These are phyloP conservation scores for Aldrovandia affinis DNA, from an alignment of 2,797 vertebrate genomes.

Conservation along the genomic window DNA sequence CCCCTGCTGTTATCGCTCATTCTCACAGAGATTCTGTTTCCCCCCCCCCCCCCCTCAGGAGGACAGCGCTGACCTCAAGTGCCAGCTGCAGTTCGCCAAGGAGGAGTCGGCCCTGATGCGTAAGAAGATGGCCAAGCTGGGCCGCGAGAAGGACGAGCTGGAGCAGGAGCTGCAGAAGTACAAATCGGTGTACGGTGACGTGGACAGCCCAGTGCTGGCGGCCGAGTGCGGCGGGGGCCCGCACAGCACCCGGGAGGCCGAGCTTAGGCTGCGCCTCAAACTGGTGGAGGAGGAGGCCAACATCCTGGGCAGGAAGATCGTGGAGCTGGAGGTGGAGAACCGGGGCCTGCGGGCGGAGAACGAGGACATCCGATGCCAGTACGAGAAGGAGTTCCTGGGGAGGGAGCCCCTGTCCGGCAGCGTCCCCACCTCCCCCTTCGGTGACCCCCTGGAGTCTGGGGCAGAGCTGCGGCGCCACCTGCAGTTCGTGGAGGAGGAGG, in stretches of 20 bases:
- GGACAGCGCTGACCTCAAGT: constrained; percentile 95
- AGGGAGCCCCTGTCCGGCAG: constrained; percentile 89
- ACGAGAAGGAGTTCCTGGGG: constrained; percentile 86
- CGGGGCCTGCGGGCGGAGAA: constrained; percentile 94
- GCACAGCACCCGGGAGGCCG: constrained; percentile 86
- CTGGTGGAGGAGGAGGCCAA: constrained; percentile 97
- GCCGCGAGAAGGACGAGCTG: constrained; percentile 90
- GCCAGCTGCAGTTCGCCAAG: constrained; percentile 97
- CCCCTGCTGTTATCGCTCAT: neutral
- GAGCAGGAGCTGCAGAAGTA: constrained; percentile 97
- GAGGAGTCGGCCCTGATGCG: constrained; percentile 94
- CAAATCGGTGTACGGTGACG: constrained; percentile 91
- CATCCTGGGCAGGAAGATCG: constrained; percentile 95
- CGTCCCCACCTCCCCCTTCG: constrained; percentile 90
- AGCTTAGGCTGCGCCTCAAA: constrained; percentile 89
- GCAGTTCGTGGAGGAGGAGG: constrained; percentile 97
- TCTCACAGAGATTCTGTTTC: neutral
- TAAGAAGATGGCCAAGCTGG: constrained; percentile 97
- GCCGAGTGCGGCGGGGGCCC: constrained; percentile 86
- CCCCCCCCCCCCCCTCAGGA: constrained; percentile 70
- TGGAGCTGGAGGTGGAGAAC: constrained; percentile 97
- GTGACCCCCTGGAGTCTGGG: constrained; percentile 86
- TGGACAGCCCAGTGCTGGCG: constrained; percentile 88
- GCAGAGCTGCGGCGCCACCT: constrained; percentile 91
- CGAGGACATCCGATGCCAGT: constrained; percentile 91